These are phyloP conservation scores for Dasyprocta punctata DNA, from an alignment of 2,113 vertebrate genomes.

Conservation along the genomic window DNA sequence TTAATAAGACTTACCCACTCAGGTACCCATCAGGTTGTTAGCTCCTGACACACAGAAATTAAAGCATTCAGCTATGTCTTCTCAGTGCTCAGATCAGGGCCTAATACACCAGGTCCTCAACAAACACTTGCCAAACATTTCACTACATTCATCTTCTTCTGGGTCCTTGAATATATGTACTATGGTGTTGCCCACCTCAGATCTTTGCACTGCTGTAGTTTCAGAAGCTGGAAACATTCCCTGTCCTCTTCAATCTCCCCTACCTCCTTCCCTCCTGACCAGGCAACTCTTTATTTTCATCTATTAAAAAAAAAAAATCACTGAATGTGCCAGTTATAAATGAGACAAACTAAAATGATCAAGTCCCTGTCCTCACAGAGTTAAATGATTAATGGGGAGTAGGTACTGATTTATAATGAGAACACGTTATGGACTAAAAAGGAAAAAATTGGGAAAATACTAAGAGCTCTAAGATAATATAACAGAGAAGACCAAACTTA, in stretches of 20 bases:
- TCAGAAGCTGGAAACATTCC: neutral
- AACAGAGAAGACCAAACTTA: neutral
- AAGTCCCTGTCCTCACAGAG: conserved; percentile 4
- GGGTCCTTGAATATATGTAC: neutral
- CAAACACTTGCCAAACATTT: neutral
- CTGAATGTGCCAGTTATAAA: neutral
- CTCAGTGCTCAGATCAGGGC: neutral
- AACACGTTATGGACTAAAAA: neutral
- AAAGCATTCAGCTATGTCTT: neutral
- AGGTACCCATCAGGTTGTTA: neutral
- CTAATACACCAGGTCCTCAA: neutral
- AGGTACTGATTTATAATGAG: conserved; percentile 42
- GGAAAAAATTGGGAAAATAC: conserved; percentile 45
- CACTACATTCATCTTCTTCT: neutral
- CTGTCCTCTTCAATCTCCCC: neutral
- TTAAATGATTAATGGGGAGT: conserved; percentile 17
- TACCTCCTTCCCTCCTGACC: neutral
- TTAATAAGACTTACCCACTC: neutral
- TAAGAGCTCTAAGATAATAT: conserved; percentile 11
- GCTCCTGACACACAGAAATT: neutral
- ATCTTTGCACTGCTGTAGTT: neutral
- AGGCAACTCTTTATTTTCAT: conserved; percentile 41
- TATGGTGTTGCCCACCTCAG: neutral
- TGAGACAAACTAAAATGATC: conserved; percentile 50
- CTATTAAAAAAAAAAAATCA: conserved; percentile 21